Conservation (phyloP, 2,113 vertebrate species). For the Labeo catla region DNA sequence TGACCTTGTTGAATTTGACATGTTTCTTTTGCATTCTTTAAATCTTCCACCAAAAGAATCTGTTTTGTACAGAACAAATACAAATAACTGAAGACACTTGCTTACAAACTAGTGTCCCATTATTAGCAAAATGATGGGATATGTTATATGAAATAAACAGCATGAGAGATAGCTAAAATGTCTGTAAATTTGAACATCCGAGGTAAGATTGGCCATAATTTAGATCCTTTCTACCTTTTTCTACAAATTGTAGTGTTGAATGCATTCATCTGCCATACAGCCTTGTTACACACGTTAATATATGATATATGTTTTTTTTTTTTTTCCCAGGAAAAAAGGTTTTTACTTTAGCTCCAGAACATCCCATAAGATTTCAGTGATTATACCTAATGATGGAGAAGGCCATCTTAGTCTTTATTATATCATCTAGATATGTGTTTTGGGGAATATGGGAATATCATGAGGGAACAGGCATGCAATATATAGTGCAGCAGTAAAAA, state of each 20-base stretch:
- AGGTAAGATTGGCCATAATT: not conserved
- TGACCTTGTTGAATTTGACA: not conserved
- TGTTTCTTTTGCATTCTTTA: not conserved
- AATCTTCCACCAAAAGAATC: not conserved
- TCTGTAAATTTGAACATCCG: too few relatives aligned
- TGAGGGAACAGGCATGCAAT: not conserved
- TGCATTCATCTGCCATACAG: not conserved
- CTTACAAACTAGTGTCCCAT: not conserved
- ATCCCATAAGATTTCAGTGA: not conserved
- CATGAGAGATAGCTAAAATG: not conserved
- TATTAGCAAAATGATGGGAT: not conserved
- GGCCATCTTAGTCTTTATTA: not conserved
- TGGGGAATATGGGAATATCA: not conserved
- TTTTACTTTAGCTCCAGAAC: not conserved
- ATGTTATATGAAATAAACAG: not conserved
- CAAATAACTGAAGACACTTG: too few relatives aligned
- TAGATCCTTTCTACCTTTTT: not conserved
- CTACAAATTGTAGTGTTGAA: not conserved
- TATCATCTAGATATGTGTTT: not conserved
- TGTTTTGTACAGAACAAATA: not conserved
- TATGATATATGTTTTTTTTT: not conserved
- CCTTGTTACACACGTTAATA: not conserved
- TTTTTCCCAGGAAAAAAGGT: not conserved
- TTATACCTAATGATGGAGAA: not conserved
- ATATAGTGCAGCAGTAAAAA: not conserved